Evolutionary conservation across 2,113 vertebrate species (phyloP), one percentile per base, ranked within the genome.

Genomic region (Dendropsophus ebraccatus): DNA sequence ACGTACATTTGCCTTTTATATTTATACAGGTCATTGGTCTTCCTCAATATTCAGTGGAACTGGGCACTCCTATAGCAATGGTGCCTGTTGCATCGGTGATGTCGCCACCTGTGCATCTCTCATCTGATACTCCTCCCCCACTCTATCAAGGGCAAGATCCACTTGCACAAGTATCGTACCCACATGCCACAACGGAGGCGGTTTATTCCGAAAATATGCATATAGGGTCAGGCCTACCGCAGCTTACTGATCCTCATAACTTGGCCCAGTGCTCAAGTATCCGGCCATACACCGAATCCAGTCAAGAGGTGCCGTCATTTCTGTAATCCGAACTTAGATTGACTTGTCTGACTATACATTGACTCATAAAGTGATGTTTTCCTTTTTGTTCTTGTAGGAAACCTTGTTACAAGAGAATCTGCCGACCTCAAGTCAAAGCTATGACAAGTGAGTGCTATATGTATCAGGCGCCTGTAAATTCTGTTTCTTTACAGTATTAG

Each of bases 361-460:
- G 23, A 5, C 2, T 30, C 16, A 32, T 5, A 12, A 47, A 37
- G 17, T 37, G 1, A 21, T 10, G 8, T 1, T 16, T 37, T n/a
- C 0, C 13, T 12, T 14, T 74, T 30, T 23, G 9, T 11, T 41
- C n/a, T 41, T 25, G 89, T 88, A 94, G 92, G 93, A 98, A 93
- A 96, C 95, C 76, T 88, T 90, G 80, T 80, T 92, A 4, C 95
- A 93, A 78, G 97, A 98, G 47, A 97, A 95, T 91, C 91, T 92
- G 12, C 89, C 92, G 1, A 90, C 93, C 70, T 89, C 95, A 69
- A 90, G 89, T 41, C 96, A 95, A 89, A 95, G 90, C 73, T 96
- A 91, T 32, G 98, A 99, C 94, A 99, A 96, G 98, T 99, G 91
- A 84, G 89, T 86, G 41, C 21, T 70, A 0, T 80, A 62, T 10